Conservation (phyloP, 2,113 vertebrate genomes). For the Microcebus tavaratra region DNA sequence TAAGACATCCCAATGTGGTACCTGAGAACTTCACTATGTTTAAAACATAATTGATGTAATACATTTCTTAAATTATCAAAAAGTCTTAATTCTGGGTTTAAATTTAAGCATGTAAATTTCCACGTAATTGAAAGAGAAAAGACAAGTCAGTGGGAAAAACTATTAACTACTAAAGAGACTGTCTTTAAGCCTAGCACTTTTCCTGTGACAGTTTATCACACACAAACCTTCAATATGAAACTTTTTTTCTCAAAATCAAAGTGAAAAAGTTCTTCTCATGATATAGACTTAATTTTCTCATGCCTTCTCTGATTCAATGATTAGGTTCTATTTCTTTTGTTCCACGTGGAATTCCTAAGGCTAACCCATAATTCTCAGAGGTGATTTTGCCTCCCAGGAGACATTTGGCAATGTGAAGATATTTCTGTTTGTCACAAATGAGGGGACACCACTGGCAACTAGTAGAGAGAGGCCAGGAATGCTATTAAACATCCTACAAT, state of each 20-base stretch:
- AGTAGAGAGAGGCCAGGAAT: background rate
- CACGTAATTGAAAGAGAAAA: conserved; percentile 26
- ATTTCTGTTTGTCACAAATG: background rate
- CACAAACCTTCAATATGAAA: conserved; percentile 13
- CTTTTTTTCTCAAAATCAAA: conserved; percentile 35
- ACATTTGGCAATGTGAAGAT: background rate
- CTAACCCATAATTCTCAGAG: background rate
- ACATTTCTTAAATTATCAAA: conserved; percentile 13
- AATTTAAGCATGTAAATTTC: conserved; percentile 35
- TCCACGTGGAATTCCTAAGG: background rate
- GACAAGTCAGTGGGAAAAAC: background rate
- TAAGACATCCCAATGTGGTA: background rate
- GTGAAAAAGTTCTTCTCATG: background rate
- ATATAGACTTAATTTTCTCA: background rate
- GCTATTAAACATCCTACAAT: background rate
- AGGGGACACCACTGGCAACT: background rate
- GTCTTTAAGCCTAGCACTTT: background rate
- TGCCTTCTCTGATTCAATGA: background rate
- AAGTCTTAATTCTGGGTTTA: conserved; percentile 47
- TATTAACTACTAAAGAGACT: background rate
- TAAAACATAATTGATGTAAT: conserved; percentile 10
- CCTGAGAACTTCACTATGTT: background rate
- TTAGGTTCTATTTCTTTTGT: background rate
- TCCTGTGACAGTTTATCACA: background rate
- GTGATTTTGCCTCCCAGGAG: background rate